Base-by-base conservation (phyloP, 2,888 invertebrate genomes). In the Netelia inedita region DNA sequence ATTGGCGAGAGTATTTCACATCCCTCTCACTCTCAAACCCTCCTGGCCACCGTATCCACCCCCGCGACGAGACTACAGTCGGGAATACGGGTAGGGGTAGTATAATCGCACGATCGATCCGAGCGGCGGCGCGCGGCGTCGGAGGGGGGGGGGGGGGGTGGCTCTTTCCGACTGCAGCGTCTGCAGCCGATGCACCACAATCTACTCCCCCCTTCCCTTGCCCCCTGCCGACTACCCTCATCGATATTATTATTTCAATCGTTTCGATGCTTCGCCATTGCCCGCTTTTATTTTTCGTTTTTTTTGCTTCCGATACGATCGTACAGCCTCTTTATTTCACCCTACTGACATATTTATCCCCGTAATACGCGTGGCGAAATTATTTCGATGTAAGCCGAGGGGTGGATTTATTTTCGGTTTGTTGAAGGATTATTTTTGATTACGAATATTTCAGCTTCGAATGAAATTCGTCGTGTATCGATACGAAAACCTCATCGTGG, bases 101-200 rank as follows among this genome's bases (percentile, higher is more conserved):
- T 84, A 84, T 84, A 81, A 84, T 84, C 84, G 84, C 50, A 65
- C 76, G 81, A 84, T 84, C 84, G 84, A 84, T 84, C 84, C 84
- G 76, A 21, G 59, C 81, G 21, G 50, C 75, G 74, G 23, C 65
- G 71, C 80, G 55, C 68, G 80, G 46, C 73, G 66, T 35, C 23
- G 71, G 68, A 61, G 74, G 35, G 35, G 35, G 8, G 6, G 35
- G 6, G 6, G 35, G 35, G 6, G 35, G 35, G 28, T 28, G 28
- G 35, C 46, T 46, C 46, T 46, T 14, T 46, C 72, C 43, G 74
- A 65, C 73, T 79, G 79, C 79, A 55, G 79, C 72, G 46, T 68
- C 80, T 74, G 80, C 76, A 76, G 74, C 50, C 74, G 80, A 80
- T 74, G 80, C 80, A 59, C 80, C 71, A 28, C 61, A 68, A 59